Evolutionary conservation across 2,888 invertebrate genomes (phyloP).

Genomic region (Geophilus truncorum): DNA sequence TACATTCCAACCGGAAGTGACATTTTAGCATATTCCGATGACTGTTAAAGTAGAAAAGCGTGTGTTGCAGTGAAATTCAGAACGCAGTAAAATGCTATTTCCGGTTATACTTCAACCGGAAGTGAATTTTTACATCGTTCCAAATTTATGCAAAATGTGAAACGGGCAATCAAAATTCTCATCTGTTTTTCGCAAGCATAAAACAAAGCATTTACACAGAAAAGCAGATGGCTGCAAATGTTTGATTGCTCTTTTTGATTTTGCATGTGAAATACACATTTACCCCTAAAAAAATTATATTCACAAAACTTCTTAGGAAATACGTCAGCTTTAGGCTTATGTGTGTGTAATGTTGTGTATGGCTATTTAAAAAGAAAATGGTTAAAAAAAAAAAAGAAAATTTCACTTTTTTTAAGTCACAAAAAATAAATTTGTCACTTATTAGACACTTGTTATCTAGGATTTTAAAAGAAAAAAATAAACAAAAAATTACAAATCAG

Average conservation of each 20-base stretch:
- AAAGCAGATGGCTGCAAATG: conserved; percentile 3
- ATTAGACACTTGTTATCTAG: too few relatives aligned
- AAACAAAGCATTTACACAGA: neutral
- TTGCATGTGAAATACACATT: neutral
- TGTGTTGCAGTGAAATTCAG: too few relatives aligned
- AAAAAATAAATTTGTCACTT: too few relatives aligned
- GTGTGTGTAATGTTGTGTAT: conserved; percentile 7
- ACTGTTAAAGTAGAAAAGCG: too few relatives aligned
- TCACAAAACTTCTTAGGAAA: neutral
- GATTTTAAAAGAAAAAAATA: neutral
- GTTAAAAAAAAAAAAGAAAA: neutral
- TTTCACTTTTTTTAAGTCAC: too few relatives aligned
- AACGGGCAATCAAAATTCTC: conserved; percentile 23
- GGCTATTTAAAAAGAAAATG: neutral
- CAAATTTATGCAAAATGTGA: too few relatives aligned
- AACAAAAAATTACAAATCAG: neutral
- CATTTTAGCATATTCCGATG: too few relatives aligned
- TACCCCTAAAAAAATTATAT: neutral
- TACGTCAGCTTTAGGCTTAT: conserved; percentile 9
- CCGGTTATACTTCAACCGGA: too few relatives aligned
- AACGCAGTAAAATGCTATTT: too few relatives aligned
- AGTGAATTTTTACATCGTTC: too few relatives aligned
- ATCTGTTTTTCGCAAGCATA: neutral
- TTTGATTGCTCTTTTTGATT: conserved; percentile 5
- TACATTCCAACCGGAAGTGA: too few relatives aligned